These are phyloP conservation scores for Ceryle rudis DNA, from an alignment of 2,797 vertebrate species.

Conservation along the genomic window DNA sequence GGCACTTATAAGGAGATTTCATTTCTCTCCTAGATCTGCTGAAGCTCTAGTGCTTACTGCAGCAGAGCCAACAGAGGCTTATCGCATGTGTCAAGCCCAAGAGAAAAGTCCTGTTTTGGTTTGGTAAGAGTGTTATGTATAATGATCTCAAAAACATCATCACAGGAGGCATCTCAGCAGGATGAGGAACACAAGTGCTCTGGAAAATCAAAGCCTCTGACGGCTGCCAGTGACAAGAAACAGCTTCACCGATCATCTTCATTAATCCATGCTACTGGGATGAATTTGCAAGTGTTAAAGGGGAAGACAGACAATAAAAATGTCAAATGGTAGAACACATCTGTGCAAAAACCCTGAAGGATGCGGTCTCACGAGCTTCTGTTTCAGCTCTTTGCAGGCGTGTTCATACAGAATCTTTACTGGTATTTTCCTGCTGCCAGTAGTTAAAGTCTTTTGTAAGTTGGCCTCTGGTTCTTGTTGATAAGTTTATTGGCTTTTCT, in stretches of 20 bases:
- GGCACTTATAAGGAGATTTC: neutral
- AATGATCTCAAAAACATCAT: neutral
- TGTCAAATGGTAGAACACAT: neutral
- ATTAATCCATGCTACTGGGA: neutral
- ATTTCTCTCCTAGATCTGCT: neutral
- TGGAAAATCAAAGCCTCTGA: neutral
- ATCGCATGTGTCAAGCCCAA: neutral
- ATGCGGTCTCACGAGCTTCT: neutral
- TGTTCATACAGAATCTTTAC: neutral
- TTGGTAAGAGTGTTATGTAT: neutral
- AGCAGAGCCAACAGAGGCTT: neutral
- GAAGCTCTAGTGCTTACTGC: neutral
- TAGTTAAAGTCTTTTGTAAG: conserved; percentile 30
- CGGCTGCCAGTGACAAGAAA: neutral
- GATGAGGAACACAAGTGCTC: neutral
- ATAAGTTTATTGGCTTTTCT: conserved; percentile 62
- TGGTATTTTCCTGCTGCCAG: conserved; percentile 26
- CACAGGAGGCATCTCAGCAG: neutral
- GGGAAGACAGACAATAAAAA: neutral
- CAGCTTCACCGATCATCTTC: accelerated
- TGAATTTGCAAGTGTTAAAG: neutral
- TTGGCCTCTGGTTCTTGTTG: conserved; percentile 37
- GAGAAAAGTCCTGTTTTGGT: neutral
- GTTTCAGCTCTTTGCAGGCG: conserved; percentile 13
- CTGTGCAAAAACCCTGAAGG: neutral